phyloP scores from a whole-genome alignment of 2,888 invertebrate genomes.

The Philonicus albiceps region DNA sequence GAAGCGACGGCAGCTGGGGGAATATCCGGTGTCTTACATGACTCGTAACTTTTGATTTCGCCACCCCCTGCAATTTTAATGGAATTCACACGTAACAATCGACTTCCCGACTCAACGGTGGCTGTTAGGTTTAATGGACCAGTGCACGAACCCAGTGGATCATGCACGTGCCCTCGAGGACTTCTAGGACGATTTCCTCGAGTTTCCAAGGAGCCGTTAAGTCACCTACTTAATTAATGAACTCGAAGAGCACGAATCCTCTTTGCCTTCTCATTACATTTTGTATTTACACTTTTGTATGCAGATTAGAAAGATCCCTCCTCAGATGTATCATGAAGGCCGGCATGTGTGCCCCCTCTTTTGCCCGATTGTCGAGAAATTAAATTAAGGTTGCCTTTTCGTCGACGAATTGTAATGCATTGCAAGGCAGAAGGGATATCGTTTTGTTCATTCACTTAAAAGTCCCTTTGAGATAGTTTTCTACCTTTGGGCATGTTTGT shows the following conservation, averaged over 20 bases:
- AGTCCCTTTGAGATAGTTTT: neutral
- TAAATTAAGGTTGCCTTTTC: neutral
- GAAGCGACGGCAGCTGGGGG: neutral
- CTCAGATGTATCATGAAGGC: neutral
- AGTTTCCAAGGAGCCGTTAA: neutral
- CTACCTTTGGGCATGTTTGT: neutral
- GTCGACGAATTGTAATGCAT: neutral
- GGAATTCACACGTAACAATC: neutral
- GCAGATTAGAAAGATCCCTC: neutral
- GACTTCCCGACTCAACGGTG: neutral
- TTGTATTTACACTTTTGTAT: neutral
- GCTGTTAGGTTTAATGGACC: neutral
- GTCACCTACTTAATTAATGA: neutral
- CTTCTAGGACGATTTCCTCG: neutral
- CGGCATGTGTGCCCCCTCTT: neutral
- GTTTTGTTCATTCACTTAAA: neutral
- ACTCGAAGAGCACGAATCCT: neutral
- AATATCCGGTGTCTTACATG: slow-evolving; percentile 19
- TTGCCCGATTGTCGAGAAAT: neutral
- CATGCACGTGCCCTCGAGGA: neutral
- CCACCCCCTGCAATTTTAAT: neutral
- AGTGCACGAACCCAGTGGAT: neutral
- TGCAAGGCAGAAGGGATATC: neutral
- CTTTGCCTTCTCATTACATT: neutral
- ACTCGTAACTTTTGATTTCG: neutral